Base-by-base conservation (phyloP, 2,113 vertebrate species). In the Nothobranchius furzeri region DNA sequence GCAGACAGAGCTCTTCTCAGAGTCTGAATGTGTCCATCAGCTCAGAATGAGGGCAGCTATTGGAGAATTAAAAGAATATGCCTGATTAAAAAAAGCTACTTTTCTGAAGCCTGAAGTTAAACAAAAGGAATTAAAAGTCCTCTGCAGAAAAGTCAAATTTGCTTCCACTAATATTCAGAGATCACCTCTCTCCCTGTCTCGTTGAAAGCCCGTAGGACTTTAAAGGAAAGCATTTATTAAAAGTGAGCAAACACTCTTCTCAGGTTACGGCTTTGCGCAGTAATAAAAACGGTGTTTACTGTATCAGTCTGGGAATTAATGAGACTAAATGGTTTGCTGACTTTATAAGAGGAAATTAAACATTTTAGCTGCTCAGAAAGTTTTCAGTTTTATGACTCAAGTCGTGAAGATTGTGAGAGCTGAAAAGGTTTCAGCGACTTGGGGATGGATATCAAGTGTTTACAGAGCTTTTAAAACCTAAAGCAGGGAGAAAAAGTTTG, bases 241-340 rank as follows among this genome's bases (percentile, higher is more conserved):
- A 82, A 78, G 78, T 68, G 78, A 85, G 87, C 85, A 82, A 89
- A 89, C 83, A 77, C 13, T 76, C 48, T 49, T 78, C 80, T 87
- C 70, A 4, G 62, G 70, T 89, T 89, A 30, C 85, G 59, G 57
- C 47, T 35, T 57, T 1, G 56, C 8, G 60, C 70, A 51, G 61
- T 65, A 88, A 90, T 89, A n/a, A 83, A 88, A 89, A 80, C 13
- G 17, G 35, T 88, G 73, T 89, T 89, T 85, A 85, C 87, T 60
- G 71, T 71, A 68, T 84, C 70, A 24, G 73, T 24, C 68, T n/a
- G 46, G 1, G 81, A 83, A 78, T 87, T 87, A 84, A 85, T 83
- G 75, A 82, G 68, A 70, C 81, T 81, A 87, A 88, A 79, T 54
- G 84, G 53, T 76, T 61, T 43, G 48, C 46, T 37, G 62, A 50